A percentile compares a stretch with the other conserved stretches of the same genome.
Conservation (phyloP, 2,888 invertebrate species). For the Ecdyonurus torrentis region DNA sequence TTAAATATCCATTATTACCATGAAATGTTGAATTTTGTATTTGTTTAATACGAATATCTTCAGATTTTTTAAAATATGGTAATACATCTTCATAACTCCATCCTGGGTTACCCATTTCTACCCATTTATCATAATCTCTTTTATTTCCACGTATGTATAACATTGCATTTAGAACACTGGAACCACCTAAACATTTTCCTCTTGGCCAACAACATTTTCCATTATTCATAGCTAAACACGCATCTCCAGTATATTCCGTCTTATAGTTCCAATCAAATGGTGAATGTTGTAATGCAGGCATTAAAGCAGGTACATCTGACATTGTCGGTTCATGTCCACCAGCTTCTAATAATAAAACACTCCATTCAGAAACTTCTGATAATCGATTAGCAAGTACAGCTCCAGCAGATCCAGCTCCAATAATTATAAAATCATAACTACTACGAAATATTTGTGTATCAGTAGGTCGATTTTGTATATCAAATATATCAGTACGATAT, state of each 20-base stretch:
- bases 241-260: constrained; percentile 7
- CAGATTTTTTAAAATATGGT: constrained; percentile 63
- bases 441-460: not conserved
- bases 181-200: constrained; percentile 61
- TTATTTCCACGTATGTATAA: constrained; percentile 71
- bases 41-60: constrained; percentile 53
- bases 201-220: constrained; percentile 45
- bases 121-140: constrained; percentile 77
- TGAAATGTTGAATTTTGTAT: constrained; percentile 43
- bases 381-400: constrained; percentile 56
- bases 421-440: constrained; percentile 59
- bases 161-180: constrained; percentile 79
- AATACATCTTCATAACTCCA: constrained; percentile 65
- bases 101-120: constrained; percentile 46
- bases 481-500: constrained; percentile 46
- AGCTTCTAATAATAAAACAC: constrained; percentile 60
- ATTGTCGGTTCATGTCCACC: constrained; percentile 56
- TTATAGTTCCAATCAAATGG: constrained; percentile 55
- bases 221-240: constrained; percentile 44
- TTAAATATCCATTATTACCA: constrained; percentile 50
- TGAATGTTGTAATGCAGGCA: constrained; percentile 52
- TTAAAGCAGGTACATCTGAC: constrained; percentile 53
- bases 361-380: constrained; percentile 55
- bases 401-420: constrained; percentile 51
- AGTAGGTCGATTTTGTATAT: constrained; percentile 31